Evolutionary conservation across 2,888 invertebrate species (phyloP).

Genomic region (Mycalesis mineus): DNA sequence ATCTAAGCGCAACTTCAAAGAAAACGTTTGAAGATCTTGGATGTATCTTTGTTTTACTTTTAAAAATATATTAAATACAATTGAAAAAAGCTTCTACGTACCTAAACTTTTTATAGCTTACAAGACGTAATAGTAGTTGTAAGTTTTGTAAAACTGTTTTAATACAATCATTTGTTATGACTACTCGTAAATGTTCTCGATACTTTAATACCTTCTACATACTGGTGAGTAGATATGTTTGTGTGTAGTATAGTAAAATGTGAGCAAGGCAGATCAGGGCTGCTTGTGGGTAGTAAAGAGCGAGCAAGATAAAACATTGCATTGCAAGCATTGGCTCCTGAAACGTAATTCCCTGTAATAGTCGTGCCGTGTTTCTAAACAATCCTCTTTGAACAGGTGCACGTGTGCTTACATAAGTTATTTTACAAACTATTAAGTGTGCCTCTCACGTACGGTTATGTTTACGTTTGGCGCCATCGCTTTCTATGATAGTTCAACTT

Average conservation of each 20-base stretch:
- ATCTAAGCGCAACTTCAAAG: slow-evolving; percentile 18
- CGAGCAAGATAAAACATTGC: slow-evolving; percentile 30
- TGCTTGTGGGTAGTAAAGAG: neutral
- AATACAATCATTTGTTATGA: slow-evolving; percentile 25
- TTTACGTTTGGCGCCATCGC: slow-evolving; percentile 26
- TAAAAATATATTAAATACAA: too few relatives aligned
- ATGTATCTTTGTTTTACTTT: too few relatives aligned
- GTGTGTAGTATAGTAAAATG: slow-evolving; percentile 6
- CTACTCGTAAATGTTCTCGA: slow-evolving; percentile 3
- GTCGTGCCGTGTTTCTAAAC: slow-evolving; percentile 45
- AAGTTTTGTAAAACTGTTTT: too few relatives aligned
- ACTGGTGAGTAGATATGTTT: neutral
- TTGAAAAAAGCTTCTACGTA: neutral
- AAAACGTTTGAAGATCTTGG: slow-evolving; percentile 7
- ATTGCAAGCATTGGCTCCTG: slow-evolving; percentile 34
- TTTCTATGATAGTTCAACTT: slow-evolving; percentile 5
- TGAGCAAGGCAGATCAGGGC: slow-evolving; percentile 31
- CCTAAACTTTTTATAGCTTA: too few relatives aligned
- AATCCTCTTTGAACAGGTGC: slow-evolving; percentile 71
- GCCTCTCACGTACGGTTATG: slow-evolving; percentile 43
- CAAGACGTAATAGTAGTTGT: too few relatives aligned
- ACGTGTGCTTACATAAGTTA: slow-evolving; percentile 59
- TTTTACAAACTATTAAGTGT: slow-evolving; percentile 52
- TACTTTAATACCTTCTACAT: slow-evolving; percentile 15
- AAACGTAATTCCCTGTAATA: slow-evolving; percentile 34